A percentile compares a stretch with the other conserved stretches of the same genome.
Evolutionary conservation across 1,140 invertebrate genomes (phyloP).

Genomic region (Drosophila navojoa): DNA sequence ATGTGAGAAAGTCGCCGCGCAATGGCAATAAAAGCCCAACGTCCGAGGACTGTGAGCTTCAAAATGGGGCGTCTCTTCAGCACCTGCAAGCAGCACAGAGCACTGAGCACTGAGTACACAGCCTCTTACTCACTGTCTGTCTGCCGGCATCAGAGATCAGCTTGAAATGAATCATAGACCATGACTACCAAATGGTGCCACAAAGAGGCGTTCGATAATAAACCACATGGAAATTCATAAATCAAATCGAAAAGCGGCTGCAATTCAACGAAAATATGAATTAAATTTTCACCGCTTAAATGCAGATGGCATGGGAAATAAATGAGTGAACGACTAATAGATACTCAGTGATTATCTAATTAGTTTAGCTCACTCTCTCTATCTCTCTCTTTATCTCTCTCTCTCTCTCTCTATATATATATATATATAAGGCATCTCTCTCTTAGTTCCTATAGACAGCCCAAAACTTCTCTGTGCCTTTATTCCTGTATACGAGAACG

Average conservation of each 20-base stretch:
- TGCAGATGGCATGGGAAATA: constrained; percentile 29
- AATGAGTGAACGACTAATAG: not conserved
- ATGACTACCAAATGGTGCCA: constrained; percentile 50
- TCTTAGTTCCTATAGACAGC: too few species aligned
- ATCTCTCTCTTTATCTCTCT: too few species aligned
- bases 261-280: constrained; percentile 64
- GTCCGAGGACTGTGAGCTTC: constrained; percentile 16
- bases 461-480: too few species aligned
- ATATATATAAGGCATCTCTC: too few species aligned
- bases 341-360: not conserved
- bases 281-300: constrained; percentile 50
- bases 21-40: constrained; percentile 55
- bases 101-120: too few species aligned
- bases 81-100: constrained; percentile 41
- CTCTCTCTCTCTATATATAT: too few species aligned
- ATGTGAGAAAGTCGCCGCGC: constrained; percentile 57
- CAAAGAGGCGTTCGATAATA: constrained; percentile 77
- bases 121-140: constrained; percentile 36
- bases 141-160: constrained; percentile 59
- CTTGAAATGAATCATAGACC: constrained; percentile 73
- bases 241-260: constrained; percentile 50
- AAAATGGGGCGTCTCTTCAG: constrained; percentile 37
- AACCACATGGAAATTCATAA: constrained; percentile 74
- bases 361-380: too few species aligned
- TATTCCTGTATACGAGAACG: too few species aligned